Evolutionary conservation across 2,797 vertebrate species (phyloP).

Genomic region (Macroramphosus scolopax): DNA sequence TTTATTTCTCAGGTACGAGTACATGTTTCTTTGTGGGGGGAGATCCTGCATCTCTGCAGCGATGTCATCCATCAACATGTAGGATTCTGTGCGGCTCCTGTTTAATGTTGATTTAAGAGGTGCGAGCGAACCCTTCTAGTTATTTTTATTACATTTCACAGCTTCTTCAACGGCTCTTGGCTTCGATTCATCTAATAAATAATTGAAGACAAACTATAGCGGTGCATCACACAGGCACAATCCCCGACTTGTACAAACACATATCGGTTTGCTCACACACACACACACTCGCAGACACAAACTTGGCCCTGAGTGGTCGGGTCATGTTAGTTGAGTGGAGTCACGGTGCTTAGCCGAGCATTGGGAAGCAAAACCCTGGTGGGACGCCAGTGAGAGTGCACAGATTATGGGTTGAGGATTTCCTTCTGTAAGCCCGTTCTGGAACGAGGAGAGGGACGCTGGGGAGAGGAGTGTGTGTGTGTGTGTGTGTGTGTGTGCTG

Average conservation of each 20-base stretch:
- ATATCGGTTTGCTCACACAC: no score
- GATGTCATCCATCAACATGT: background rate
- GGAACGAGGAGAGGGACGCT: conserved; percentile 53
- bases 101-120: background rate
- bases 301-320: conserved; percentile 24
- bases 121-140: background rate
- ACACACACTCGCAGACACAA: conserved; percentile 12
- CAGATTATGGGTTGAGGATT: conserved; percentile 65
- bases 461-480: conserved; percentile 20
- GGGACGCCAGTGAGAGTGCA: conserved; percentile 48
- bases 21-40: no score
- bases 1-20: no score
- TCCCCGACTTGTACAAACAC: background rate
- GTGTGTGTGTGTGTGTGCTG: conserved; percentile 21
- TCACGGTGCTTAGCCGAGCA: conserved; percentile 50
- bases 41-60: background rate
- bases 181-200: background rate
- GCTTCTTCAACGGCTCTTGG: background rate
- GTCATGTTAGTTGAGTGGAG: conserved; percentile 49
- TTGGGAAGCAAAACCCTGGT: conserved; percentile 44
- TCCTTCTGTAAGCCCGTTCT: conserved; percentile 55
- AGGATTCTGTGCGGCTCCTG: background rate
- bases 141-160: background rate
- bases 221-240: background rate
- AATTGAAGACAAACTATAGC: no score